phyloP scores from a whole-genome alignment of 2,113 vertebrate genomes.

The Rhineura floridana region DNA sequence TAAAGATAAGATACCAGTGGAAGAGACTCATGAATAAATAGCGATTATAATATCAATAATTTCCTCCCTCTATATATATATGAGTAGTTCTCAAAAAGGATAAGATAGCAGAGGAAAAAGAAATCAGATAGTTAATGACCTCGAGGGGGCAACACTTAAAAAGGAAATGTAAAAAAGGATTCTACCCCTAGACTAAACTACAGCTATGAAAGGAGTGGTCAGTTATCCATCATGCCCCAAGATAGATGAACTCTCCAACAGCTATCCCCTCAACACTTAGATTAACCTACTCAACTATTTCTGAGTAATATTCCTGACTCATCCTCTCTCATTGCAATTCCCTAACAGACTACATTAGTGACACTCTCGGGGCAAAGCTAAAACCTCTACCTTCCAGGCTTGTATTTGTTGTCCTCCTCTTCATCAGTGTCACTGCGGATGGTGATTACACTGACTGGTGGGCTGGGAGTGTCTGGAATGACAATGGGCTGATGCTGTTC shows the following conservation, averaged over 20 bases:
- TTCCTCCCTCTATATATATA: too few species aligned
- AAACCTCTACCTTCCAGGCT: conserved; percentile 77
- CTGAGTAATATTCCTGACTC: neutral
- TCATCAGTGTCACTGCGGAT: conserved; percentile 98
- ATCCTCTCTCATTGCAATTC: fast-evolving
- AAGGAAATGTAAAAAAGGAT: too few species aligned
- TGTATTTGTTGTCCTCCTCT: conserved; percentile 92
- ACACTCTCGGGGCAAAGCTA: fast-evolving
- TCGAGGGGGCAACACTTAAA: too few species aligned
- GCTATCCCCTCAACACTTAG: neutral
- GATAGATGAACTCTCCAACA: neutral
- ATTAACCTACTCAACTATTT: neutral
- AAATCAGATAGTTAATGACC: too few species aligned
- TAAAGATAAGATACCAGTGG: too few species aligned
- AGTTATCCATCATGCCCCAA: too few species aligned
- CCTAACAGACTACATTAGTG: neutral
- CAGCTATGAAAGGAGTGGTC: neutral
- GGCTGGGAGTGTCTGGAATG: conserved; percentile 96
- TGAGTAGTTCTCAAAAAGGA: too few species aligned
- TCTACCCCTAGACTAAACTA: neutral
- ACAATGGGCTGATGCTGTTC: conserved; percentile 91
- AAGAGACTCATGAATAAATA: too few species aligned
- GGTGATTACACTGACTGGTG: conserved; percentile 96
- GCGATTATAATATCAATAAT: too few species aligned
- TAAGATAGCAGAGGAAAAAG: too few species aligned